Base-by-base conservation (phyloP, 2,797 vertebrate genomes). In the Pantherophis alleghaniensis region DNA sequence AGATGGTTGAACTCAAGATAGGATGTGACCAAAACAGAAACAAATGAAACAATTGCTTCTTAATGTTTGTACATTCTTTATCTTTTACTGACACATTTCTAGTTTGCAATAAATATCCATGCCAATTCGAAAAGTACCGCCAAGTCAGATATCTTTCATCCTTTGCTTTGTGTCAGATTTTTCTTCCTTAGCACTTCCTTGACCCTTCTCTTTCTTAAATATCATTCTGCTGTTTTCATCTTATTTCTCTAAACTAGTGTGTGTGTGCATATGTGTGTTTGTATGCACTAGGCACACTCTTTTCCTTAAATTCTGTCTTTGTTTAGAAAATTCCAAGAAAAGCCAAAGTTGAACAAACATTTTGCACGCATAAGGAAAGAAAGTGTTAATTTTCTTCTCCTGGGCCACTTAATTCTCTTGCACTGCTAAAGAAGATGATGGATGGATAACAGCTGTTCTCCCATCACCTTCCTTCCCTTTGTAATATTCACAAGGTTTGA, bases 401-500 rank as follows among this genome's bases (percentile, higher is more conserved):
- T 12, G 92, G 6, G 92, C 18, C 13, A 90, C 22, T 94, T 92
- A 93, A 92, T 94, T 93, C 22, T 91, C 14, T 18, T 93, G 12
- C 92, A 89, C 90, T 91, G 11, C 28, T 88, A 94, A 95, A 94
- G 26, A 59, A 55, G 63, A 90, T 93, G 63, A 90, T 94, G 88
- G 56, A 89, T 51, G 60, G 91, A 92, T 94, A 94, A 94, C 89
- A 61, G 5, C 28, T 92, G 86, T 20, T 14, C 4, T 95, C 1
- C 22, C 87, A 16, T 87, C 89, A 91, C 24, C 1, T 60, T 89
- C 94, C 88, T 92, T 94, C 74, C 61, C 57, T 93, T 94, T 56
- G 28, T 93, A 92, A 90, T 51, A 89, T 88, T 93, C 9, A 83
- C 1, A 90, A 0, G 51, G 20, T n/a, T 69, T 55, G 61, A 90